A percentile compares a stretch with the other conserved stretches of the same genome.
These are phyloP conservation scores for Drosophila watanabei DNA, from an alignment of 1,140 invertebrate genomes.

Conservation along the genomic window DNA sequence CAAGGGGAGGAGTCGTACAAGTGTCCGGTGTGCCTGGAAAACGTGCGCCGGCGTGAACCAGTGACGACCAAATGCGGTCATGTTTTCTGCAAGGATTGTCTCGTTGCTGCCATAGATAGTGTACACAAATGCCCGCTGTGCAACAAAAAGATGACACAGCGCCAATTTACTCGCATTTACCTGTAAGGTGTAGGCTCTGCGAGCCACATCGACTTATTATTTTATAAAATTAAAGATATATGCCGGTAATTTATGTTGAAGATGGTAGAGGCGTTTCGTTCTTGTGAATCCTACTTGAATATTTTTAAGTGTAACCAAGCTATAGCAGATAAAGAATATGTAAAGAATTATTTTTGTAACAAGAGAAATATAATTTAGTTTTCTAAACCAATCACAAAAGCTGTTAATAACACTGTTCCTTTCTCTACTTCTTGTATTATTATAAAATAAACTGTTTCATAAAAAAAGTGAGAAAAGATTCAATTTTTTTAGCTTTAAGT, in stretches of 20 bases:
- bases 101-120: conserved; percentile 29
- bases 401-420: not conserved
- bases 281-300: not conserved
- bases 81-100: conserved; percentile 58
- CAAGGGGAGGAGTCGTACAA: conserved; percentile 41
- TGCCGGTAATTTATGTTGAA: not conserved
- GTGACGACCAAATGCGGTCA: conserved; percentile 64
- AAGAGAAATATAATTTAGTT: not conserved
- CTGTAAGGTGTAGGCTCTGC: conserved; percentile 41
- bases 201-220: conserved; percentile 4
- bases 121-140: conserved; percentile 64
- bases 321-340: not conserved
- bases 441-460: too few relatives aligned
- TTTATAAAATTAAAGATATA: not conserved
- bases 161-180: conserved; percentile 56
- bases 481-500: not conserved
- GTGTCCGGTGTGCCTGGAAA: conserved; percentile 66
- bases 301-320: not conserved
- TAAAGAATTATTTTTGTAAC: not conserved
- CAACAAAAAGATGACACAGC: conserved; percentile 42
- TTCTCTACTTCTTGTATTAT: not conserved
- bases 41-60: conserved; percentile 30
- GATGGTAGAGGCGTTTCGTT: not conserved
- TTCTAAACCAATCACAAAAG: not conserved
- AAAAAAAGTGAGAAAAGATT: not conserved